Conservation (phyloP, 2,888 invertebrate species). For the Tuberolachnus salignus region DNA sequence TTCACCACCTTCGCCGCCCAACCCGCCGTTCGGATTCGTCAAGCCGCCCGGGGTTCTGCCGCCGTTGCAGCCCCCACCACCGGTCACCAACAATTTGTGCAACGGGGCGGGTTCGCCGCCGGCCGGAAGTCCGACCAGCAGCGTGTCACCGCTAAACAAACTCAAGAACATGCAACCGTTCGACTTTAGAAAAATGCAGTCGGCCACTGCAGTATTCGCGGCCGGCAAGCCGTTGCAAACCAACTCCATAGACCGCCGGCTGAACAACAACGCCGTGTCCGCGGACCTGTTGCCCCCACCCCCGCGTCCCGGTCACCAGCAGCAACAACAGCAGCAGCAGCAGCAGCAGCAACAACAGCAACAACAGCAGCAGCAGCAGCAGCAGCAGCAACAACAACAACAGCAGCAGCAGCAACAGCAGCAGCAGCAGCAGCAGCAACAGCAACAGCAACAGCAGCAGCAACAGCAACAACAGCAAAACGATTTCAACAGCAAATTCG, state of each 20-base stretch:
- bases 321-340: conserved; percentile 62
- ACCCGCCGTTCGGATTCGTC: conserved; percentile 58
- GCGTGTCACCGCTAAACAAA: conserved; percentile 81
- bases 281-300: conserved; percentile 61
- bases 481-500: conserved; percentile 61
- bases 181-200: conserved; percentile 78
- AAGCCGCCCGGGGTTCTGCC: conserved; percentile 60
- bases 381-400: conserved; percentile 62
- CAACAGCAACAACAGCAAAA: conserved; percentile 62
- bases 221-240: not conserved
- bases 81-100: not conserved
- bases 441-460: conserved; percentile 62
- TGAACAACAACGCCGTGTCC: conserved; percentile 22
- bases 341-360: conserved; percentile 61
- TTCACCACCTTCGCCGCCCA: conserved; percentile 62
- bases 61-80: conserved; percentile 6
- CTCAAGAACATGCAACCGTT: conserved; percentile 95
- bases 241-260: conserved; percentile 2
- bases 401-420: conserved; percentile 62
- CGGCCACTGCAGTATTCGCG: conserved; percentile 32
- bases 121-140: conserved; percentile 69
- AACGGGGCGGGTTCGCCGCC: conserved; percentile 39
- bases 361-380: conserved; percentile 62
- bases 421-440: conserved; percentile 62
- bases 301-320: conserved; percentile 60